phyloP scores from a whole-genome alignment of 2,888 invertebrate species.

The Meandrusa payeni region DNA sequence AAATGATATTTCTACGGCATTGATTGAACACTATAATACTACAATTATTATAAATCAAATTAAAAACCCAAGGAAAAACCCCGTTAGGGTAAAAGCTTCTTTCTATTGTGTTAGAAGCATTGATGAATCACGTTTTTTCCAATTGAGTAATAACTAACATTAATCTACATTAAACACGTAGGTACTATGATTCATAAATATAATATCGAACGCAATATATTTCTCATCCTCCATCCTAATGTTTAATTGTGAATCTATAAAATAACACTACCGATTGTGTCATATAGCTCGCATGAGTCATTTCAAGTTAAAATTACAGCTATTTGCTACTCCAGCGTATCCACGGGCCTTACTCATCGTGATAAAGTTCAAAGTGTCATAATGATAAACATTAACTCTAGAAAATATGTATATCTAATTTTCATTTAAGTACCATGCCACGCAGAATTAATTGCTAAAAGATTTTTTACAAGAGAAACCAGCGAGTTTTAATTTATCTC shows the following conservation, averaged over 20 bases:
- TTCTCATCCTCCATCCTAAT: slow-evolving; percentile 20
- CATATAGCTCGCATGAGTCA: slow-evolving; percentile 18
- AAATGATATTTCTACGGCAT: no score
- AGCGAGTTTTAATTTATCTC: no score
- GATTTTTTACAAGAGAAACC: no score
- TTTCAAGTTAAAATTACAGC: slow-evolving; percentile 13
- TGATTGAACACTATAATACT: no score
- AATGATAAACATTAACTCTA: slow-evolving; percentile 30
- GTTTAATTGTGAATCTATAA: slow-evolving; percentile 23
- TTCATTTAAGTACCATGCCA: no score
- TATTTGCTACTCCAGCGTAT: slow-evolving; percentile 1
- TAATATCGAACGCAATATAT: slow-evolving; percentile 8
- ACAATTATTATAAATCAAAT: no score
- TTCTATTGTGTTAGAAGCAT: not conserved
- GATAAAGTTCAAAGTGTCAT: slow-evolving; percentile 35
- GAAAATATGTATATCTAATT: no score
- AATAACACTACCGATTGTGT: slow-evolving; percentile 18
- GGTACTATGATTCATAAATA: slow-evolving; percentile 17
- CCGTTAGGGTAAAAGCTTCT: not conserved
- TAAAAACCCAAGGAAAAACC: not conserved
- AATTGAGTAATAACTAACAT: slow-evolving; percentile 11
- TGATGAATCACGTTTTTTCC: slow-evolving; percentile 15
- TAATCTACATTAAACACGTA: not conserved
- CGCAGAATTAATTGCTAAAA: no score
- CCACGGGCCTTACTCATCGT: slow-evolving; percentile 31